Percentiles rank a stretch among this genome's conserved stretches.
Evolutionary conservation across 2,113 vertebrate species (phyloP).

Genomic region (Boleophthalmus pectinirostris): DNA sequence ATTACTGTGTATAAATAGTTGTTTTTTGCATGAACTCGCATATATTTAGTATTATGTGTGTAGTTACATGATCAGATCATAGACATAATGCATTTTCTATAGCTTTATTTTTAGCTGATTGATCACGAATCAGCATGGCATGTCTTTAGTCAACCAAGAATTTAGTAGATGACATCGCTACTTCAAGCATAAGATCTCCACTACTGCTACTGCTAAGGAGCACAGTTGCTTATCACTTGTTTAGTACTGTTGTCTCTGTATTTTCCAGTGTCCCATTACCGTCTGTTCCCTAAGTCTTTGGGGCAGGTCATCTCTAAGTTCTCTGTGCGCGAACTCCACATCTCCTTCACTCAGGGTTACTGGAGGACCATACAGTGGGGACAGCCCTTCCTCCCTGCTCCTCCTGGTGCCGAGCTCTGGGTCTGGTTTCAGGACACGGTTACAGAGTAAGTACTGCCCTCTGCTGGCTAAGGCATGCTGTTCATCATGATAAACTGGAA

Average conservation of each 20-base stretch:
- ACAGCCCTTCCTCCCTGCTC: constrained; percentile 87
- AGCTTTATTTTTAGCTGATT: too few relatives aligned
- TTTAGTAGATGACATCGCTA: too few relatives aligned
- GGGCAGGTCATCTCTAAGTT: constrained; percentile 93
- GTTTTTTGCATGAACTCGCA: too few relatives aligned
- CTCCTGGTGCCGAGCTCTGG: constrained; percentile 86
- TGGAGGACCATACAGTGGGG: constrained; percentile 94
- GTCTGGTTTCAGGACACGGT: constrained; percentile 96
- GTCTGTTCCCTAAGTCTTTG: constrained; percentile 93
- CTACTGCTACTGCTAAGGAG: neutral
- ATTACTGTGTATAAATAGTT: too few relatives aligned
- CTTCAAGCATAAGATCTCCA: neutral
- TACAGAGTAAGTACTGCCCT: constrained; percentile 82
- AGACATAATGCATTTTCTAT: too few relatives aligned
- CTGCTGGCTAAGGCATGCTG: neutral
- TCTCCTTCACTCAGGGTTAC: constrained; percentile 89
- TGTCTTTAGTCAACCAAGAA: too few relatives aligned
- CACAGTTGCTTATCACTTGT: neutral
- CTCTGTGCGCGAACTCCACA: constrained; percentile 89
- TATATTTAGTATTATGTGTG: too few relatives aligned
- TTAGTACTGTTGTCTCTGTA: neutral
- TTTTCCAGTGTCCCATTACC: constrained; percentile 89
- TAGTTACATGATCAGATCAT: too few relatives aligned
- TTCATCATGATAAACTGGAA: neutral
- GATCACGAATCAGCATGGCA: too few relatives aligned